These are phyloP conservation scores for Esox niger DNA, from an alignment of 2,113 vertebrate genomes.

Conservation along the genomic window DNA sequence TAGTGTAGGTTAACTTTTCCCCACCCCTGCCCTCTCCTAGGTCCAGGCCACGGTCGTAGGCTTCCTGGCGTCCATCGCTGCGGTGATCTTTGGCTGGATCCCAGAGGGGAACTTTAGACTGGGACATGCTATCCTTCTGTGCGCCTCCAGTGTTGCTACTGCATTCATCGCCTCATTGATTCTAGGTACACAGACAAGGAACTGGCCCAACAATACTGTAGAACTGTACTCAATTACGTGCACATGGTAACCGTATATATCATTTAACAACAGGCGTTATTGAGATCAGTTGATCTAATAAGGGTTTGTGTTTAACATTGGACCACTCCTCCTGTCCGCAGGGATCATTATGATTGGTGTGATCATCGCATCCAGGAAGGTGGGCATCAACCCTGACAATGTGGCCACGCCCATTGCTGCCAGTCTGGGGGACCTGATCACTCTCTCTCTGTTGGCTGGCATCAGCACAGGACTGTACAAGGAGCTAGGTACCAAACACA, in stretches of 20 bases:
- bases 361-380: conserved; percentile 91
- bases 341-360: conserved; percentile 98
- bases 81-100: conserved; percentile 96
- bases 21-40: conserved; percentile 64
- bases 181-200: conserved; percentile 81
- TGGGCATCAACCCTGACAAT: conserved; percentile 97
- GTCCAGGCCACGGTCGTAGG: conserved; percentile 98
- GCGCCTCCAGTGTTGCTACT: conserved; percentile 94
- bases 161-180: conserved; percentile 96
- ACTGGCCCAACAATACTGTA: background rate
- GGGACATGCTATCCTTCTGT: conserved; percentile 88
- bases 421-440: conserved; percentile 96
- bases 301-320: conserved; percentile 21
- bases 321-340: conserved; percentile 48
- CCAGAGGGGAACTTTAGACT: conserved; percentile 92
- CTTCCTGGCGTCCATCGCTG: conserved; percentile 94
- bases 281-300: background rate
- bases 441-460: conserved; percentile 91
- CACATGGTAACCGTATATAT: no score
- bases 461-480: conserved; percentile 94
- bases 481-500: conserved; percentile 77
- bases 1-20: background rate
- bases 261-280: no score
- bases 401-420: conserved; percentile 97
- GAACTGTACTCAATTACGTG: no score